Evolutionary conservation across 2,888 invertebrate species (phyloP).

Genomic region (Drosophila bunnanda): DNA sequence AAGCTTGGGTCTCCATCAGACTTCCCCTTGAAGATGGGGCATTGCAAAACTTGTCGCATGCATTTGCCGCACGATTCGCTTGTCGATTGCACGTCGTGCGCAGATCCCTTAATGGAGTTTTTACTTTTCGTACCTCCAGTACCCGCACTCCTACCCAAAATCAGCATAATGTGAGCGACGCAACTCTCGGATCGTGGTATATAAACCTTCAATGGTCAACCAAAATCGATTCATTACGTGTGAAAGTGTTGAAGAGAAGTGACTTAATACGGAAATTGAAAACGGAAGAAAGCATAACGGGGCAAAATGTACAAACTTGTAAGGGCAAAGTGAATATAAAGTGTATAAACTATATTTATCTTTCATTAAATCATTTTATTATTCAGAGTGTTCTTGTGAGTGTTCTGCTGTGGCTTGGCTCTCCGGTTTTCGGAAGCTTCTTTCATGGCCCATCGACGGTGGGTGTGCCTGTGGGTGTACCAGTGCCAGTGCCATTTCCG

Average conservation of each 20-base stretch:
- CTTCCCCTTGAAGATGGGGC: slow-evolving; percentile 14
- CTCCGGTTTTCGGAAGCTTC: slow-evolving; percentile 31
- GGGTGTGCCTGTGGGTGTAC: slow-evolving; percentile 21
- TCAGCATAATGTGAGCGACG: slow-evolving; percentile 43
- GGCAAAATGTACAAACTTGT: slow-evolving; percentile 56
- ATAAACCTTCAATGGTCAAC: slow-evolving; percentile 57
- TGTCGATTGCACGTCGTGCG: slow-evolving; percentile 72
- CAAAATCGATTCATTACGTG: slow-evolving; percentile 65
- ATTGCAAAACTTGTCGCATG: slow-evolving; percentile 75
- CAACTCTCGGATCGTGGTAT: slow-evolving; percentile 30
- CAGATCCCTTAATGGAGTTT: slow-evolving; percentile 70
- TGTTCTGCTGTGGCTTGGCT: slow-evolving; percentile 10
- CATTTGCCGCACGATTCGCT: slow-evolving; percentile 73
- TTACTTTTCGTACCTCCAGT: slow-evolving; percentile 43
- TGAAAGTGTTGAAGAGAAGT: slow-evolving; percentile 67
- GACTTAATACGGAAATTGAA: slow-evolving; percentile 41
- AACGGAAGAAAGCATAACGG: slow-evolving; percentile 22
- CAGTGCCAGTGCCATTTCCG: slow-evolving; percentile 25
- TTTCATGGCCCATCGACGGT: slow-evolving; percentile 19
- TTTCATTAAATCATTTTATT: neutral
- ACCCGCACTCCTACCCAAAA: slow-evolving; percentile 16
- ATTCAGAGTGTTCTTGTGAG: slow-evolving; percentile 18
- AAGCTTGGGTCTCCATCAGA: neutral
- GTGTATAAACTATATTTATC: neutral
- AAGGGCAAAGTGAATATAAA: slow-evolving; percentile 11